Conservation (phyloP, 2,888 invertebrate genomes). For the Lucinisca nassula region DNA sequence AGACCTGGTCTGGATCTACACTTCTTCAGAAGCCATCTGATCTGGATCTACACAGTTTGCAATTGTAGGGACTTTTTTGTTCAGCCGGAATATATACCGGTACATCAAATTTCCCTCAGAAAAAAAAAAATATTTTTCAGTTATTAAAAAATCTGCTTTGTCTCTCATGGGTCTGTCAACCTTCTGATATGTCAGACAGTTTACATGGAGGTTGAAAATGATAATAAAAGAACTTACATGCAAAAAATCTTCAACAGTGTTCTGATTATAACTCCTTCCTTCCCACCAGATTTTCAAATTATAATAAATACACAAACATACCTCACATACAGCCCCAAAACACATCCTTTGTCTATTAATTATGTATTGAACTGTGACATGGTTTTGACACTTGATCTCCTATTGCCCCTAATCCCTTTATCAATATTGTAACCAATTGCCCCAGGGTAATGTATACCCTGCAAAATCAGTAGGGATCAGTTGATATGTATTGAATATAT, state of each 20-base stretch:
- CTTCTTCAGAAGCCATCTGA: too few species aligned
- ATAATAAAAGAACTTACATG: neutral
- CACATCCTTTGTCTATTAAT: neutral
- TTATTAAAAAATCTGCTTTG: neutral
- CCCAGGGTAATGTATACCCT: neutral
- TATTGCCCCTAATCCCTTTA: neutral
- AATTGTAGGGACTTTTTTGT: too few species aligned
- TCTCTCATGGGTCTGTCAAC: too few species aligned
- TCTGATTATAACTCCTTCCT: too few species aligned
- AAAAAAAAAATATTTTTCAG: neutral
- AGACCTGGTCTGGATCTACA: too few species aligned
- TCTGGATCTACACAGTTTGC: too few species aligned
- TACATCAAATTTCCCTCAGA: neutral
- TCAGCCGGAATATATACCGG: too few species aligned
- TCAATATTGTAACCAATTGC: neutral
- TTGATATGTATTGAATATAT: neutral
- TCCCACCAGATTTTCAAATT: too few species aligned
- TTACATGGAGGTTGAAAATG: neutral
- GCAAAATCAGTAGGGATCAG: neutral
- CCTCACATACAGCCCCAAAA: neutral
- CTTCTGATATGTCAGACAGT: too few species aligned
- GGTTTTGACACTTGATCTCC: neutral
- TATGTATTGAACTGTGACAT: neutral
- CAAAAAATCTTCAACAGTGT: neutral
- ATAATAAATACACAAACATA: too few species aligned